Percentiles rank a stretch among this genome's conserved stretches.
Evolutionary conservation across 2,797 vertebrate genomes (phyloP).

Genomic region (Adelosebastes latens): DNA sequence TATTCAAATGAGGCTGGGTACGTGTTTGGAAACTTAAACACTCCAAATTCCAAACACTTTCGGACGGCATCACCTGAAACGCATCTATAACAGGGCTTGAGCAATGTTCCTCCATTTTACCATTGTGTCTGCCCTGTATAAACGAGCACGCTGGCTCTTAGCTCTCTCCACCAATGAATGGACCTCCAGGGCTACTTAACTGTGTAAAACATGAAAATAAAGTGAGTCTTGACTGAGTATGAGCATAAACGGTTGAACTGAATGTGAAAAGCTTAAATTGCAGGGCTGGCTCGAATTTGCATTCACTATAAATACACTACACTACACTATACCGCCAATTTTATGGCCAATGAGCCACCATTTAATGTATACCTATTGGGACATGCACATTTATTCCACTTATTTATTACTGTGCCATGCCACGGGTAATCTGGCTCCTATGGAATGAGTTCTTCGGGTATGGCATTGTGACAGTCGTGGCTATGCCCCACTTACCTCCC

Average conservation of each 20-base stretch:
- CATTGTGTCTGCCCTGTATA: neutral
- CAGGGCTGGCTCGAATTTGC: slow-evolving; percentile 4
- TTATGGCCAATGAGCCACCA: neutral
- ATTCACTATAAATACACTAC: neutral
- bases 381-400: neutral
- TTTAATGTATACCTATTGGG: neutral
- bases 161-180: neutral
- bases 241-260: neutral
- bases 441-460: slow-evolving; percentile 14
- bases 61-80: neutral
- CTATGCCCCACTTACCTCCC: slow-evolving; percentile 31
- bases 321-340: neutral
- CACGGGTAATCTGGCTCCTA: neutral
- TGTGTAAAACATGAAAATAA: slow-evolving; percentile 9
- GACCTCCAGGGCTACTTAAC: slow-evolving; percentile 7
- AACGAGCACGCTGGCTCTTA: neutral
- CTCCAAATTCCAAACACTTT: neutral
- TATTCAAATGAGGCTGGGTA: neutral
- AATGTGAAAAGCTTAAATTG: slow-evolving; percentile 1
- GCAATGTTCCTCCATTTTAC: neutral
- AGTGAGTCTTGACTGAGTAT: neutral
- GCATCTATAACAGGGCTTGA: neutral
- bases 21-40: neutral
- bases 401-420: neutral
- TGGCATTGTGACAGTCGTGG: slow-evolving; percentile 43